Base-by-base conservation (phyloP, 2,888 invertebrate species). In the Ptilodon capucinus region DNA sequence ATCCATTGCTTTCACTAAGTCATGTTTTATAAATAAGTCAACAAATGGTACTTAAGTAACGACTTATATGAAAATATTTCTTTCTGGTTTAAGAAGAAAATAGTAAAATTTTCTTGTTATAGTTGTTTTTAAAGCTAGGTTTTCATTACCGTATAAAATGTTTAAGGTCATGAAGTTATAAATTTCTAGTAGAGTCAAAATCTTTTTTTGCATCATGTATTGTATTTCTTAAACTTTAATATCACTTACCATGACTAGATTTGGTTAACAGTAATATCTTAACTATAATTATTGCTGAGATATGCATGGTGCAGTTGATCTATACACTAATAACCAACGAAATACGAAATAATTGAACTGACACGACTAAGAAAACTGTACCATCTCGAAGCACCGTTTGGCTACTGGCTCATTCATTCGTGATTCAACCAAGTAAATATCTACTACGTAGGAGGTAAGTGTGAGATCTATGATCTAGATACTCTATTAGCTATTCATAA, bases 211-310 rank as follows among this genome's bases (percentile, higher is more conserved):
- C n/a, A n/a, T n/a, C n/a, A n/a, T n/a, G n/a, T n/a, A n/a, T n/a
- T n/a, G n/a, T n/a, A n/a, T n/a, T n/a, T n/a, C n/a, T n/a, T n/a
- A n/a, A n/a, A n/a, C n/a, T 28, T 28, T 0, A n/a, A 44, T 25
- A 21, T 28, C 41, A 54, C 63, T 65, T 48, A 70, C 70, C 61
- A 23, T 34, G 30, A 46, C 34, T 46, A 43, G 25, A 47, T 44
- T 62, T 48, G 4, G 58, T 23, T 47, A 62, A 28, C 18, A 64
- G 48, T 30, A 61, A 44, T 47, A 68, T 39, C 34, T 52, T 56
- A 57, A 57, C 61, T 13, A 66, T 13, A 40, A 60, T 13, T 42
- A 51, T 38, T 35, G 18, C 44, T 57, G 42, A 49, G n/a, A 60
- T 58, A 54, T 54, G 36, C 62, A 65, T 48, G 25, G 19, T 9